Percentiles rank a stretch among this genome's conserved stretches.
phyloP scores from a whole-genome alignment of 2,888 invertebrate genomes.

The Apamea crenata region DNA sequence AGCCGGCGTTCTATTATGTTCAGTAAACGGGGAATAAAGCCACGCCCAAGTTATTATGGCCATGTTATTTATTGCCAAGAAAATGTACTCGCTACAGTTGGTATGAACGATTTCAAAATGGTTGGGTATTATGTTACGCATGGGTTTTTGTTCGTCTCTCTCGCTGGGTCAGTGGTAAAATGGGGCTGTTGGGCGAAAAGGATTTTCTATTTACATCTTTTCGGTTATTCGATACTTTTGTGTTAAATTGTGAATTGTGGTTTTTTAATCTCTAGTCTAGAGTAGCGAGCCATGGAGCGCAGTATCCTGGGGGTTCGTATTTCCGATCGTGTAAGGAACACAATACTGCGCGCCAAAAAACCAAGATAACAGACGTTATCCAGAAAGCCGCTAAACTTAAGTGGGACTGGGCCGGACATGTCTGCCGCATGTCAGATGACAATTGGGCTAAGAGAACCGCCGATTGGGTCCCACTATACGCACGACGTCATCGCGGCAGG shows the following conservation, averaged over 20 bases:
- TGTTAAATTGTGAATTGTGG: not conserved
- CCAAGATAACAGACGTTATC: too few relatives aligned
- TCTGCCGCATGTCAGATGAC: too few relatives aligned
- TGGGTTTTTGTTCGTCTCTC: slow-evolving; percentile 18
- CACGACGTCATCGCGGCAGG: too few relatives aligned
- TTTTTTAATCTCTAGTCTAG: not conserved
- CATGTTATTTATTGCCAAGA: slow-evolving; percentile 62
- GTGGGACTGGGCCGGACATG: too few relatives aligned
- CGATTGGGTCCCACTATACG: too few relatives aligned
- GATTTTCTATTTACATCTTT: not conserved
- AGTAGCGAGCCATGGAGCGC: not conserved
- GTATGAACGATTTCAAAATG: slow-evolving; percentile 52
- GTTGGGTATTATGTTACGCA: slow-evolving; percentile 31
- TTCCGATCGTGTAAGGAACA: too few relatives aligned
- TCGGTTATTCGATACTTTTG: not conserved
- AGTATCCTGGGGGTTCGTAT: too few relatives aligned
- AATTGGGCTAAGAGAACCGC: too few relatives aligned
- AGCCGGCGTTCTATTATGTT: slow-evolving; percentile 56
- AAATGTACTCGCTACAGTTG: slow-evolving; percentile 60
- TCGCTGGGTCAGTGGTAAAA: slow-evolving; percentile 5
- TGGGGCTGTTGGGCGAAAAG: not conserved
- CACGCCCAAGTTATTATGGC: slow-evolving; percentile 67
- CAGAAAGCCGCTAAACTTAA: too few relatives aligned
- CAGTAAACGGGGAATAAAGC: slow-evolving; percentile 55
- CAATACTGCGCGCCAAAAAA: too few relatives aligned